Evolutionary conservation across 2,113 vertebrate genomes (phyloP).

Genomic region (Grammatotria lemairii): DNA sequence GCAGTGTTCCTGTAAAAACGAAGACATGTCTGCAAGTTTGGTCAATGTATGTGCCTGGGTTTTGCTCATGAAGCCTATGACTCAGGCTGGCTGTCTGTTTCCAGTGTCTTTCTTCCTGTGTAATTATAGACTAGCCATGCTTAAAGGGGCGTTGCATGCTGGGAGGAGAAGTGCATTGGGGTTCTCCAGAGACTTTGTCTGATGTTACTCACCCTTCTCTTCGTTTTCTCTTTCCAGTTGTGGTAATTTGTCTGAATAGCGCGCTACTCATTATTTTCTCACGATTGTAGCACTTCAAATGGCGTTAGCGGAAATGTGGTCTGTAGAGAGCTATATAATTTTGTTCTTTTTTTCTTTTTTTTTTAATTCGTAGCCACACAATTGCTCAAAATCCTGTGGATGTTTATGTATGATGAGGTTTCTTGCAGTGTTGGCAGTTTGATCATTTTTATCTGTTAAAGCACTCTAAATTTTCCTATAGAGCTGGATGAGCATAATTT

Average conservation of each 20-base stretch:
- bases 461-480: background rate
- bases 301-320: background rate
- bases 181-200: conserved; percentile 58
- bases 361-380: background rate
- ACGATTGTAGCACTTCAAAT: background rate
- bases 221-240: conserved; percentile 1
- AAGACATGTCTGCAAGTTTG: conserved; percentile 50
- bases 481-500: background rate
- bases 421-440: background rate
- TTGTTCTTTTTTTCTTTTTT: background rate
- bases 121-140: conserved; percentile 71
- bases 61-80: conserved; percentile 58
- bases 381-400: background rate
- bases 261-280: background rate
- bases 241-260: background rate
- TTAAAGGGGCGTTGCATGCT: conserved; percentile 63
- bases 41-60: conserved; percentile 46
- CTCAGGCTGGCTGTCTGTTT: conserved; percentile 68
- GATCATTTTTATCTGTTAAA: background rate
- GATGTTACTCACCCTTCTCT: conserved; percentile 62
- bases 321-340: background rate
- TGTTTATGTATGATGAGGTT: background rate
- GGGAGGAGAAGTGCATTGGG: conserved; percentile 49
- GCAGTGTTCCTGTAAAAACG: conserved; percentile 51
- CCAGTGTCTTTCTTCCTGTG: conserved; percentile 64